phyloP scores from a whole-genome alignment of 2,797 vertebrate species.

The Adelosebastes latens region DNA sequence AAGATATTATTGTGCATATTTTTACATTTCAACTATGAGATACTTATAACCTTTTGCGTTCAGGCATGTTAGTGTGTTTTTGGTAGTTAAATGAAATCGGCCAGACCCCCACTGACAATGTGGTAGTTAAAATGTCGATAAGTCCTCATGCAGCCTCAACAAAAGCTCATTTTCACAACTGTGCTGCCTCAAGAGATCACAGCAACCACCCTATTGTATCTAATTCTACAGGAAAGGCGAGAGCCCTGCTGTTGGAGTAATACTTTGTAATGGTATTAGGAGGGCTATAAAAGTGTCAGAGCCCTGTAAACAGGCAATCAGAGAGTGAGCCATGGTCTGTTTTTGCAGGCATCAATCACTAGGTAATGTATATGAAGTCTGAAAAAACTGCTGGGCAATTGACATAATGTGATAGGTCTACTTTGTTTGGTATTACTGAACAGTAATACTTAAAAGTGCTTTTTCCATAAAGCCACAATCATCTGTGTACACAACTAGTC shows the following conservation, averaged over 20 bases:
- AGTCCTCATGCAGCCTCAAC: conserved; percentile 3
- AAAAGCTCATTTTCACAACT: conserved; percentile 50
- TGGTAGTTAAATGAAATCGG: not conserved
- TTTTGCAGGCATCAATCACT: conserved; percentile 68
- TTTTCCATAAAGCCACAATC: conserved; percentile 8
- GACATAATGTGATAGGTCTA: conserved; percentile 44
- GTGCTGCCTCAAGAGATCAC: conserved; percentile 33
- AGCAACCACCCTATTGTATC: conserved; percentile 61
- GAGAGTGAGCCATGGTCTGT: conserved; percentile 68
- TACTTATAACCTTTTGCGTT: not conserved
- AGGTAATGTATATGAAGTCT: conserved; percentile 61
- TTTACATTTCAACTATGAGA: not conserved
- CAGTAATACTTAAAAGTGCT: conserved; percentile 23
- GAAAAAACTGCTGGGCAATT: conserved; percentile 42
- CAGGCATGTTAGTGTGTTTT: not conserved
- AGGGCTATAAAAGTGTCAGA: conserved; percentile 76
- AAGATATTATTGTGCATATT: not conserved
- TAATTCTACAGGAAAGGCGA: conserved; percentile 61
- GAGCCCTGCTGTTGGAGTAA: conserved; percentile 64
- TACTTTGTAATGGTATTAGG: conserved; percentile 78
- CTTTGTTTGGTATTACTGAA: conserved; percentile 37
- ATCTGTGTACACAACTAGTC: not conserved
- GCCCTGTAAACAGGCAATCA: conserved; percentile 73
- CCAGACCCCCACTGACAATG: not conserved
- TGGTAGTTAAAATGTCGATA: conserved; percentile 6